Conservation (phyloP, 2,797 vertebrate genomes). For the Manis pentadactyla region DNA sequence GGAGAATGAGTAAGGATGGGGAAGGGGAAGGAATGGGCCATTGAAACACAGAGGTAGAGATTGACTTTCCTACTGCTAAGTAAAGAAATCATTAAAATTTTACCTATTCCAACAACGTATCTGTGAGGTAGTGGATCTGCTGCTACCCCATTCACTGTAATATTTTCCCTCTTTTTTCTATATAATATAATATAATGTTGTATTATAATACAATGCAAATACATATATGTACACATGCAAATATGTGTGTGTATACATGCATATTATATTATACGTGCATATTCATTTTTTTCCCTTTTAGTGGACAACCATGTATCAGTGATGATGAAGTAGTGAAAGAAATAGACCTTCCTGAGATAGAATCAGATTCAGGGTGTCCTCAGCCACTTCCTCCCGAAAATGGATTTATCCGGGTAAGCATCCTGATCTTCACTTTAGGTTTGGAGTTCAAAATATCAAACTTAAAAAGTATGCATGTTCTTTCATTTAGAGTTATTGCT, state of each 20-base stretch:
- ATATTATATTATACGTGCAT: neutral
- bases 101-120: neutral
- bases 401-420: conserved; percentile 91
- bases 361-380: conserved; percentile 91
- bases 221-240: fast-evolving
- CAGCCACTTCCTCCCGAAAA: conserved; percentile 89
- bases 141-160: neutral
- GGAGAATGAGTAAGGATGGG: conserved; percentile 80
- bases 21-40: neutral
- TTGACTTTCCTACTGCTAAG: neutral
- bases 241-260: no score
- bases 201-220: neutral
- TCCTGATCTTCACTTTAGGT: neutral
- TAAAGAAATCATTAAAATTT: neutral
- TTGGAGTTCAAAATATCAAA: neutral
- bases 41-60: fast-evolving
- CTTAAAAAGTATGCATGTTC: neutral
- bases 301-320: conserved; percentile 92
- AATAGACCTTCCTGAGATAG: conserved; percentile 79
- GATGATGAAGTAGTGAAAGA: conserved; percentile 91
- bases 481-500: neutral
- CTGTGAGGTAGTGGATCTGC: neutral
- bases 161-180: neutral
- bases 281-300: conserved; percentile 76
- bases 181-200: neutral